phyloP scores from a whole-genome alignment of 2,888 invertebrate species.

The Zaprionus lineosus region DNA sequence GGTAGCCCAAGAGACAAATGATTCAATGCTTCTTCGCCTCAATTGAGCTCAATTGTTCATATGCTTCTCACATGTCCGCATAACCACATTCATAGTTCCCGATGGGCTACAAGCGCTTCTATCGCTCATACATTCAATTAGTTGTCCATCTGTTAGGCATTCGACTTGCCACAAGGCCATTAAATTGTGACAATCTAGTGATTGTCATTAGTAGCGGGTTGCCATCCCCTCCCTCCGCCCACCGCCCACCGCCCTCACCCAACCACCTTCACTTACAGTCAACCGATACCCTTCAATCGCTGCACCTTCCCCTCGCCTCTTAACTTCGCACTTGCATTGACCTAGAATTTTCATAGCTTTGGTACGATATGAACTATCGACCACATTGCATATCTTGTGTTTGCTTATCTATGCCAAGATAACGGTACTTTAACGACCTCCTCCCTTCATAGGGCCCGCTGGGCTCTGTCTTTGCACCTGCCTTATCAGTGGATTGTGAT shows the following conservation, averaged over 20 bases:
- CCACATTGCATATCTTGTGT: background rate
- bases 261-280: no score
- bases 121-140: constrained; percentile 49
- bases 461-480: constrained; percentile 10
- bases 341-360: constrained; percentile 29
- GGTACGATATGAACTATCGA: background rate
- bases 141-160: constrained; percentile 31
- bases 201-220: no score
- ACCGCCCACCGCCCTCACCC: no score
- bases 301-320: no score
- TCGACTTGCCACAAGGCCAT: constrained; percentile 37
- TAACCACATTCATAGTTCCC: no score
- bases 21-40: constrained; percentile 27
- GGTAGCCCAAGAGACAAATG: constrained; percentile 30
- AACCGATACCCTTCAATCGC: no score
- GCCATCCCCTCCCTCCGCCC: no score
- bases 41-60: constrained; percentile 70
- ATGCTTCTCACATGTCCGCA: constrained; percentile 18
- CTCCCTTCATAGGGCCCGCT: background rate
- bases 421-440: background rate
- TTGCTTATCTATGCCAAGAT: constrained; percentile 9
- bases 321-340: no score
- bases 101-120: no score
- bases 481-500: constrained; percentile 55
- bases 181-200: constrained; percentile 13